Percentiles rank a stretch among this genome's conserved stretches.
Evolutionary conservation across 2,888 invertebrate genomes (phyloP).

Genomic region (Maniola hyperantus): DNA sequence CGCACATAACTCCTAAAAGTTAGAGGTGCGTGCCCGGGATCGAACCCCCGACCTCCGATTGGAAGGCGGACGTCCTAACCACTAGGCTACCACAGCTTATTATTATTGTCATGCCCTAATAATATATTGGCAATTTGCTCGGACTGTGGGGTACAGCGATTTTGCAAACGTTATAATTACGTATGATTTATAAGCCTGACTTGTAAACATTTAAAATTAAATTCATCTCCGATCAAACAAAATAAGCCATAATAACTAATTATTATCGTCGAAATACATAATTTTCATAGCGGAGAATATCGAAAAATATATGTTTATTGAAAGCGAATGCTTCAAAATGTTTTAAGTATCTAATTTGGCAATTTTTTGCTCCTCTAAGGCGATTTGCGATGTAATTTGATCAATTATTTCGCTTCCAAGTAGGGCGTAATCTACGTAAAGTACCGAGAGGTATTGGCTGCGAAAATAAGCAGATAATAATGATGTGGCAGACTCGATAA

Average conservation of each 20-base stretch:
- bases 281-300: slow-evolving; percentile 18
- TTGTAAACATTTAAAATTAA: not conserved
- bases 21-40: no score
- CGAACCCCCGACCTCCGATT: no score
- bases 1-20: no score
- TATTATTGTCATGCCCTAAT: not conserved
- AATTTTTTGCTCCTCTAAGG: slow-evolving; percentile 62
- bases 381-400: slow-evolving; percentile 69
- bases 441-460: slow-evolving; percentile 52
- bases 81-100: no score
- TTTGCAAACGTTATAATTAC: no score
- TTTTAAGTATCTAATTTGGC: slow-evolving; percentile 73
- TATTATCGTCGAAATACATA: slow-evolving; percentile 3
- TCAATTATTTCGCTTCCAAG: slow-evolving; percentile 72
- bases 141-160: no score
- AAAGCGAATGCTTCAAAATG: slow-evolving; percentile 50
- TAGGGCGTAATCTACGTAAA: slow-evolving; percentile 63
- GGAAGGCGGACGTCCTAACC: no score
- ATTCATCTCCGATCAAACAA: slow-evolving; percentile 1
- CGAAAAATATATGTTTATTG: slow-evolving; percentile 20
- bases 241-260: slow-evolving; percentile 2
- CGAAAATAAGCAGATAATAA: slow-evolving; percentile 72
- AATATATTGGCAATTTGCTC: not conserved
- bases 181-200: no score
- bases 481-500: slow-evolving; percentile 59